Conservation (phyloP, 2,797 vertebrate species). For the Cynodonichthys magdalenae region DNA sequence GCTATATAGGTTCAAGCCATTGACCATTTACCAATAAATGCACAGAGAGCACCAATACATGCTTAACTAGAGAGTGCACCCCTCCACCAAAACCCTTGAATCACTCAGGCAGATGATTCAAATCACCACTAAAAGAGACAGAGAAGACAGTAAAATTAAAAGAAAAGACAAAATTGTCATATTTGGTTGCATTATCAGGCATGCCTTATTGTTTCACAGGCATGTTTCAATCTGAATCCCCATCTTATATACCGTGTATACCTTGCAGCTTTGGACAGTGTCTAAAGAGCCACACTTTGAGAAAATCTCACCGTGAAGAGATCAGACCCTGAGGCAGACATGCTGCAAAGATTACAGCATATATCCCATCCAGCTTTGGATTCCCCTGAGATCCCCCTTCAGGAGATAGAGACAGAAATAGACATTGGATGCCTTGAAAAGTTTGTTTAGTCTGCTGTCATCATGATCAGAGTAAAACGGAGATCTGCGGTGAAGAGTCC, state of each 20-base stretch:
- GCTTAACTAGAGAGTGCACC: too few relatives aligned
- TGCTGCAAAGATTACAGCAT: slow-evolving; percentile 40
- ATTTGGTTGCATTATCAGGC: slow-evolving; percentile 3
- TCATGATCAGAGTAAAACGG: slow-evolving; percentile 8
- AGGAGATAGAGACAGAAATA: slow-evolving; percentile 9
- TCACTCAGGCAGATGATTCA: too few relatives aligned
- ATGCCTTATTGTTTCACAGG: slow-evolving; percentile 1
- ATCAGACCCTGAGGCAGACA: slow-evolving; percentile 23
- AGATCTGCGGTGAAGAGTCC: background rate
- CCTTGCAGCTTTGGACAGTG: slow-evolving; percentile 8
- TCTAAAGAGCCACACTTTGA: slow-evolving; percentile 7
- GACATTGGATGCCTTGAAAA: slow-evolving; percentile 3
- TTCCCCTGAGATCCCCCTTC: slow-evolving; percentile 11
- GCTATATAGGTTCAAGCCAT: too few relatives aligned
- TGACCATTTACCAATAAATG: too few relatives aligned
- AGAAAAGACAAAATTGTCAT: too few relatives aligned
- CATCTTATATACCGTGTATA: background rate
- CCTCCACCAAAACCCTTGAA: too few relatives aligned
- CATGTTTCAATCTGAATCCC: slow-evolving; percentile 11
- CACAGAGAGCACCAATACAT: too few relatives aligned
- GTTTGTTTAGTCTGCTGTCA: slow-evolving; percentile 17
- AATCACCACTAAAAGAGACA: too few relatives aligned
- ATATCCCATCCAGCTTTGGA: slow-evolving; percentile 14
- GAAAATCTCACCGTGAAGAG: slow-evolving; percentile 16
- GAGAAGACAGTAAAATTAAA: too few relatives aligned